phyloP scores from a whole-genome alignment of 2,888 invertebrate species.

The Ectemnius lituratus region DNA sequence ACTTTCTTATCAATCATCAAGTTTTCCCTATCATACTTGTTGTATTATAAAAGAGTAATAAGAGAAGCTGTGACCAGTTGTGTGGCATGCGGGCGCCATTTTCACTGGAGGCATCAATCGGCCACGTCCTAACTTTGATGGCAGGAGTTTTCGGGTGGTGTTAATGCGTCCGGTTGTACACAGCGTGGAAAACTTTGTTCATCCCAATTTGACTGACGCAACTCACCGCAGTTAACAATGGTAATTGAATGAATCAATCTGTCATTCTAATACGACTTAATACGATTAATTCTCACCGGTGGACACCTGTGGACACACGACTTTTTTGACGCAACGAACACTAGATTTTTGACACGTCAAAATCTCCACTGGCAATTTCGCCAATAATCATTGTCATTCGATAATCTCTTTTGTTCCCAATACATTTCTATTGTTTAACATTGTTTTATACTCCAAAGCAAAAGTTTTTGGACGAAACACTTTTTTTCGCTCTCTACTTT shows the following conservation, averaged over 20 bases:
- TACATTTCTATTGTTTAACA: too few species aligned
- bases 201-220: slow-evolving; percentile 28
- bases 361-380: slow-evolving; percentile 25
- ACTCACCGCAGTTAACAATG: slow-evolving; percentile 56
- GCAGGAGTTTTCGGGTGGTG: slow-evolving; percentile 60
- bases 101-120: slow-evolving; percentile 43
- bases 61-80: too few species aligned
- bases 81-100: slow-evolving; percentile 45
- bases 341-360: slow-evolving; percentile 50
- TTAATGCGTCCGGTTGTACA: slow-evolving; percentile 24
- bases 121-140: slow-evolving; percentile 72
- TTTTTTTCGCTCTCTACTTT: too few species aligned
- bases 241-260: slow-evolving; percentile 37
- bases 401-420: too few species aligned
- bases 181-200: too few species aligned
- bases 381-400: background rate
- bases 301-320: slow-evolving; percentile 41
- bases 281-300: slow-evolving; percentile 9
- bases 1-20: too few species aligned
- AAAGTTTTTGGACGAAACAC: too few species aligned
- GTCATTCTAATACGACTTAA: too few species aligned
- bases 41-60: too few species aligned
- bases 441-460: too few species aligned
- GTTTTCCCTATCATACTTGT: too few species aligned
- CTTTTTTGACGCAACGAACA: slow-evolving; percentile 25